Percentiles rank a stretch among this genome's conserved stretches.
Conservation (phyloP, 1,140 invertebrate species). For the Hetaerina americana region DNA sequence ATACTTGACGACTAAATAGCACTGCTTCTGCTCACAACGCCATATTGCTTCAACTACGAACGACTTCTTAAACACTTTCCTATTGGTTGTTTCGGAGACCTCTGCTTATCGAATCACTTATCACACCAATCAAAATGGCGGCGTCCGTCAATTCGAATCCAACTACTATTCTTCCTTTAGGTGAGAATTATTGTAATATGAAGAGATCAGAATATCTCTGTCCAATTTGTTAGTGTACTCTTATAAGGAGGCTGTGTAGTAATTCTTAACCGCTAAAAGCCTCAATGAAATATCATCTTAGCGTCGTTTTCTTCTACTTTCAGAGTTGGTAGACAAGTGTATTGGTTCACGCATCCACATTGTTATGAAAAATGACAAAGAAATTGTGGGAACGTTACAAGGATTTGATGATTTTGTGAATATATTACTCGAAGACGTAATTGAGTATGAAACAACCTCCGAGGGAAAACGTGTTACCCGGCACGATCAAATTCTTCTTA, state of each 20-base stretch:
- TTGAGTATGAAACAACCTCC: slow-evolving; percentile 88
- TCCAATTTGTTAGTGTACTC: slow-evolving; percentile 17
- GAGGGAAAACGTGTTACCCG: slow-evolving; percentile 94
- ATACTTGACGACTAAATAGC: neutral
- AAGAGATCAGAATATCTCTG: slow-evolving; percentile 16
- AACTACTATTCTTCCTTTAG: slow-evolving; percentile 55
- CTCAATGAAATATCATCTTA: neutral
- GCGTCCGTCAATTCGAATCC: slow-evolving; percentile 40
- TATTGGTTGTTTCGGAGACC: neutral
- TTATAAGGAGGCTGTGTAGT: slow-evolving; percentile 2
- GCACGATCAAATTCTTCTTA: slow-evolving; percentile 93
- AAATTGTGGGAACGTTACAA: slow-evolving; percentile 93
- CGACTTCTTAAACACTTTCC: neutral
- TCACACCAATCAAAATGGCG: slow-evolving; percentile 19
- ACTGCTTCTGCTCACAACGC: neutral
- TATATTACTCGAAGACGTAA: slow-evolving; percentile 87
- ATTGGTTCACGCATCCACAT: slow-evolving; percentile 98
- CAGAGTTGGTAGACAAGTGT: slow-evolving; percentile 99
- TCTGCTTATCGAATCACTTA: neutral
- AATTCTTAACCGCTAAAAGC: slow-evolving; percentile 10
- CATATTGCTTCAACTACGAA: neutral
- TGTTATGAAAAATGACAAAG: slow-evolving; percentile 99
- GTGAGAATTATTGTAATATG: slow-evolving; percentile 26
- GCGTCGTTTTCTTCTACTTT: slow-evolving; percentile 18
- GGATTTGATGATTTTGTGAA: slow-evolving; percentile 99